Evolutionary conservation across 2,797 vertebrate genomes (phyloP), one percentile per base, ranked within the genome.

Genomic region (Gila robusta): DNA sequence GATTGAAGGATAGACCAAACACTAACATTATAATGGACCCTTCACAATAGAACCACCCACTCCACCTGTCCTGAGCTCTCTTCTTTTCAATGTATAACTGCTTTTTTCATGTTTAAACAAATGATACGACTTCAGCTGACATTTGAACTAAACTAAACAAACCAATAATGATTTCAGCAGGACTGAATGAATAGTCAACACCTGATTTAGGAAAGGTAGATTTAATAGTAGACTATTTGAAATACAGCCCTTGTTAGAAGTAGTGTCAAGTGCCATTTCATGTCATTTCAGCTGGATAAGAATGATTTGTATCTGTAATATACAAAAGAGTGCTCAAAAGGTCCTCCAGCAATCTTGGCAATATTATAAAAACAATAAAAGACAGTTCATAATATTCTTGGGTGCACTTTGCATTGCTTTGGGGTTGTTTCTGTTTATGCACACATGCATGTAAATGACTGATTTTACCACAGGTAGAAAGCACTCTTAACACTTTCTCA

Each of bases 321-420:
- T 52, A 85, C 71, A 77, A 81, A 87, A 81, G 49, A 83, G 64
- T 14, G 21, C 19, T 66, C 72, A 19, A 6, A 39, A 67, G 66
- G 64, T 86, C 70, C 77, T 86, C 41, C 12, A 83, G 84, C 81
- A 44, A 47, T 59, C 44, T 69, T 81, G 52, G 73, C 54, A 71
- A 56, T 83, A 77, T 89, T 86, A 86, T 85, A 81, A 81, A 87
- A 89, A 80, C 88, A 87, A 89, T 89, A 87, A 81, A 37, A 67
- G 32, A 44, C 37, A 62, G 66, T 44, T 80, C 35, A 70, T 79
- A 85, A 89, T 85, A 87, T 84, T 82, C 80, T 76, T 59, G 44
- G 41, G 2, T 67, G 37, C 21, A 21, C 23, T 70, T 72, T 80
- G 69, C 76, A 70, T 85, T 39, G 76, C 88, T 86, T 44, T 32